A percentile compares a stretch with the other conserved stretches of the same genome.
phyloP scores from a whole-genome alignment of 2,888 invertebrate species.

The Zaprionus lineosus region DNA sequence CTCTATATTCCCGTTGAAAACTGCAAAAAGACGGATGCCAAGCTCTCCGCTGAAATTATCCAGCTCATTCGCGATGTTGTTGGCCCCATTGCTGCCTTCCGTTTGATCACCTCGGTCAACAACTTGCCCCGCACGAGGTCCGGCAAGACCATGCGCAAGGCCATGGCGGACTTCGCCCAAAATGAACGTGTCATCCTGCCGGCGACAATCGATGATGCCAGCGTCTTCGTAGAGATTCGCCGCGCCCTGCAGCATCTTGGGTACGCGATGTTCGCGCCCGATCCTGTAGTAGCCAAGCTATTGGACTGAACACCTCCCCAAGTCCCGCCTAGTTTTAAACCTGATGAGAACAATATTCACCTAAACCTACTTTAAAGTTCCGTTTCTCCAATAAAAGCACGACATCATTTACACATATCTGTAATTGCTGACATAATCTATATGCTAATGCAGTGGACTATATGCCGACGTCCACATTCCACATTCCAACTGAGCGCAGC shows the following conservation, averaged over 20 bases:
- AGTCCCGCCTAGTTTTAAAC: conserved; percentile 11
- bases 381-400: conserved; percentile 2
- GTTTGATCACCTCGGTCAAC: conserved; percentile 89
- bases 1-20: conserved; percentile 89
- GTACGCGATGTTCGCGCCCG: conserved; percentile 88
- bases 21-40: conserved; percentile 71
- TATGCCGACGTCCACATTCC: too few species aligned
- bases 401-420: not conserved
- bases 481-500: conserved; percentile 21
- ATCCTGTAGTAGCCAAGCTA: conserved; percentile 83
- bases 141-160: conserved; percentile 89
- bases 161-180: conserved; percentile 92
- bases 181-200: conserved; percentile 91
- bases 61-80: conserved; percentile 82
- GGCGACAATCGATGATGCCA: conserved; percentile 93
- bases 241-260: conserved; percentile 89
- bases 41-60: conserved; percentile 81
- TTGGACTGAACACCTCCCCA: conserved; percentile 48
- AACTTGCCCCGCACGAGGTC: conserved; percentile 94
- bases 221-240: conserved; percentile 91
- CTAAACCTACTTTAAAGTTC: conserved; percentile 12
- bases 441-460: conserved; percentile 62
- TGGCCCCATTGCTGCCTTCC: conserved; percentile 93
- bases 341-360: conserved; percentile 41
- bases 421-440: conserved; percentile 58